phyloP scores from a whole-genome alignment of 2,888 invertebrate genomes.

The Epistrophe grossulariae region DNA sequence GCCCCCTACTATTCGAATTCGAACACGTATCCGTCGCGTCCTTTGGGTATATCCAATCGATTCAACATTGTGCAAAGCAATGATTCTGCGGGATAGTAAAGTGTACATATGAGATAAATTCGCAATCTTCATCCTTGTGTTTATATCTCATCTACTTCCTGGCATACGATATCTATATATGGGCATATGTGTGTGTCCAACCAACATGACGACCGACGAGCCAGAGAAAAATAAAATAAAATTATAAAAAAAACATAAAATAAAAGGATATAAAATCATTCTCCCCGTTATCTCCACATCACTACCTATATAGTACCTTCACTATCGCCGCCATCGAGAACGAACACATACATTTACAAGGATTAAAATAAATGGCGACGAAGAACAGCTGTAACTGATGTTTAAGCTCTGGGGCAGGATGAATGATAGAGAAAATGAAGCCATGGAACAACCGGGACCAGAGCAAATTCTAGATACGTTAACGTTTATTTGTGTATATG shows the following conservation, averaged over 20 bases:
- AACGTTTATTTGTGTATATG: background rate
- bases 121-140: conserved; percentile 25
- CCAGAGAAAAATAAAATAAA: conserved; percentile 10
- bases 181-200: conserved; percentile 52
- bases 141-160: conserved; percentile 1
- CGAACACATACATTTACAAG: conserved; percentile 43
- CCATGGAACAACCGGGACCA: conserved; percentile 18
- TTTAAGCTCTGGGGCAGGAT: conserved; percentile 55
- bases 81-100: conserved; percentile 65
- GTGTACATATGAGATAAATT: conserved; percentile 60
- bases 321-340: conserved; percentile 46
- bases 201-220: conserved; percentile 14
- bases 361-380: conserved; percentile 75
- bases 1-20: conserved; percentile 11
- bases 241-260: conserved; percentile 31
- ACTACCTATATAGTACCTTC: background rate
- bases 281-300: background rate
- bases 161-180: background rate
- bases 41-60: conserved; percentile 70
- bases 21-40: conserved; percentile 15
- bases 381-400: conserved; percentile 75
- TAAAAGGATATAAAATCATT: conserved; percentile 59
- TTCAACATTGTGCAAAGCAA: conserved; percentile 66
- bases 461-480: conserved; percentile 12
- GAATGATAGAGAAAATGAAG: conserved; percentile 44